These are phyloP conservation scores for Isotomurus palustris DNA, from an alignment of 2,888 invertebrate genomes.

Conservation along the genomic window DNA sequence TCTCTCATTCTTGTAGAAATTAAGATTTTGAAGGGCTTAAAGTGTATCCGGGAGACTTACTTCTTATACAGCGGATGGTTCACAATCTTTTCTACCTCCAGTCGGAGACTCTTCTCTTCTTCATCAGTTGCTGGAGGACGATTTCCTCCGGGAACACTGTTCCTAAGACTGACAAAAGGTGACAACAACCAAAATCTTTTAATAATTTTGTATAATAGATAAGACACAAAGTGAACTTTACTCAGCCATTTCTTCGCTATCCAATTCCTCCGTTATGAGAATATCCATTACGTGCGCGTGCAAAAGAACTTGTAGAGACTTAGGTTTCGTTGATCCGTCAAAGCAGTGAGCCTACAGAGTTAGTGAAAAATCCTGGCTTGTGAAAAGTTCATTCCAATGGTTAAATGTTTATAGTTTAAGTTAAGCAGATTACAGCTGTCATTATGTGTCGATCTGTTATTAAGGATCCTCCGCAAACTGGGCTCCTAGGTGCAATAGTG, in stretches of 20 bases:
- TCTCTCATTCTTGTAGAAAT: not conserved
- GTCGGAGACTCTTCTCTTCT: not conserved
- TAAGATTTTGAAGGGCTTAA: not conserved
- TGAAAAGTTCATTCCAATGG: too few species aligned
- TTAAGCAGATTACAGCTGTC: not conserved
- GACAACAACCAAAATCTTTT: not conserved
- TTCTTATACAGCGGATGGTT: not conserved
- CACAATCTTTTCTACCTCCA: not conserved
- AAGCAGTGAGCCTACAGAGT: not conserved
- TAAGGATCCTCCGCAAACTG: not conserved
- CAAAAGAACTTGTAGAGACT: not conserved
- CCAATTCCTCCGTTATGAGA: not conserved
- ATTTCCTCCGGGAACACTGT: not conserved
- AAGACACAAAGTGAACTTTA: not conserved
- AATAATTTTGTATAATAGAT: not conserved
- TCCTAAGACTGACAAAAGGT: not conserved
- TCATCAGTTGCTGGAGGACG: not conserved
- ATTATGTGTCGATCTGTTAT: not conserved
- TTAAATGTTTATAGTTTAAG: not conserved
- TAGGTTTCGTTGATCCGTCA: not conserved
- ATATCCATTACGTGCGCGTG: not conserved
- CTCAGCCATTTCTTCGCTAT: not conserved
- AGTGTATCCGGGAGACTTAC: not conserved
- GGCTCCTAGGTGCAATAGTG: not conserved
- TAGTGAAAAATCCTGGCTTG: too few species aligned